Conservation (phyloP, 2,797 vertebrate species). For the Yasuhikotakia modesta region DNA sequence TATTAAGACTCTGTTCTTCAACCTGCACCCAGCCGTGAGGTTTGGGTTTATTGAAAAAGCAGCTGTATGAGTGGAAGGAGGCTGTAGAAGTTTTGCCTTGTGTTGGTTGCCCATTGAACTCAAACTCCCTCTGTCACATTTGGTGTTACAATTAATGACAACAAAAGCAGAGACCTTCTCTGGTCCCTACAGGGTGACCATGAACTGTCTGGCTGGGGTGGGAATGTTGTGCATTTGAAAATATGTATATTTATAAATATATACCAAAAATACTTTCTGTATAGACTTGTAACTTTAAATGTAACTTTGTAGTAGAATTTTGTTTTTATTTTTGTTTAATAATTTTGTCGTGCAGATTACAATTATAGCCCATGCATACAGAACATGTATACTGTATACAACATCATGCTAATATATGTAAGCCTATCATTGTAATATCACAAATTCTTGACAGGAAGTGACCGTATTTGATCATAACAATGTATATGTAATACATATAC, state of each 20-base stretch:
- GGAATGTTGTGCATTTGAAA: neutral
- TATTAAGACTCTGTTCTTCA: slow-evolving; percentile 77
- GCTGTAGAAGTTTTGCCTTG: slow-evolving; percentile 34
- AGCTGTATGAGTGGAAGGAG: slow-evolving; percentile 69
- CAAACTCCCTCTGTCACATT: slow-evolving; percentile 46
- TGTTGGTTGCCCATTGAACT: neutral
- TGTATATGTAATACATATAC: too few relatives aligned
- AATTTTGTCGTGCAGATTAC: too few relatives aligned
- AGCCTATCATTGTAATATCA: too few relatives aligned
- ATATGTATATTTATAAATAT: too few relatives aligned
- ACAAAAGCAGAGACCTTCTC: neutral
- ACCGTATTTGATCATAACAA: too few relatives aligned
- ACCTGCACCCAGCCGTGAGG: slow-evolving; percentile 76
- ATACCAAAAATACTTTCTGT: too few relatives aligned
- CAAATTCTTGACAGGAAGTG: too few relatives aligned
- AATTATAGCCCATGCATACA: too few relatives aligned
- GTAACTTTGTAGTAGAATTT: neutral
- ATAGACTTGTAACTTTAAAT: too few relatives aligned
- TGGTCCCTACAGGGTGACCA: neutral
- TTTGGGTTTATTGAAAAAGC: slow-evolving; percentile 78
- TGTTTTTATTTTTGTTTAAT: too few relatives aligned
- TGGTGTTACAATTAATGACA: slow-evolving; percentile 62
- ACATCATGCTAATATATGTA: too few relatives aligned
- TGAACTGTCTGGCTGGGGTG: neutral
- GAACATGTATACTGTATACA: too few relatives aligned